A percentile compares a stretch with the other conserved stretches of the same genome.
phyloP scores from a whole-genome alignment of 2,113 vertebrate genomes.

The Oncorhynchus mykiss region DNA sequence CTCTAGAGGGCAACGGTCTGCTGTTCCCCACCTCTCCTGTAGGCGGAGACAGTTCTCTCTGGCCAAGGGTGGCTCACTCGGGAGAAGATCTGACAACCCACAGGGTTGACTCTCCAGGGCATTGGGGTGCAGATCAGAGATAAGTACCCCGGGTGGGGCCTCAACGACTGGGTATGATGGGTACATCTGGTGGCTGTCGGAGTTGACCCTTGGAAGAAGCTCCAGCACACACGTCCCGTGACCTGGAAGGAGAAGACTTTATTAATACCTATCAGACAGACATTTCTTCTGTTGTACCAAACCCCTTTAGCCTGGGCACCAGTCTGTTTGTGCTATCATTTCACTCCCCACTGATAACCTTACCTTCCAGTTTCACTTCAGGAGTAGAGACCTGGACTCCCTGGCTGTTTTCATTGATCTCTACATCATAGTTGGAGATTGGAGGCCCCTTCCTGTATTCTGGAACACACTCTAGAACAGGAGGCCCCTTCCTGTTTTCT shows the following conservation, averaged over 20 bases:
- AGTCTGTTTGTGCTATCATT: too few relatives aligned
- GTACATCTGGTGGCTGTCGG: neutral
- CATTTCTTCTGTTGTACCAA: too few relatives aligned
- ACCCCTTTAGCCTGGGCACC: too few relatives aligned
- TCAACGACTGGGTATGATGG: neutral
- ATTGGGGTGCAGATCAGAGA: constrained; percentile 1
- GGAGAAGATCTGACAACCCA: constrained; percentile 36
- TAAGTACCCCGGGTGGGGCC: constrained; percentile 5
- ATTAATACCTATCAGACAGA: too few relatives aligned
- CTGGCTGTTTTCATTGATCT: constrained; percentile 10
- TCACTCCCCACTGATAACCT: neutral
- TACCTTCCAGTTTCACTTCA: constrained; percentile 27
- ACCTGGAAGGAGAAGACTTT: constrained; percentile 17
- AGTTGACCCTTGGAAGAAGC: constrained; percentile 34
- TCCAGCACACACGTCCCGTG: neutral
- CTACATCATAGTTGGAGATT: constrained; percentile 37
- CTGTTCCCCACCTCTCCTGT: neutral
- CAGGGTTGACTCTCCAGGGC: constrained; percentile 4
- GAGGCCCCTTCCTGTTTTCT: constrained; percentile 55
- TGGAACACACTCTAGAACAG: neutral
- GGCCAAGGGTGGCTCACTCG: constrained; percentile 26
- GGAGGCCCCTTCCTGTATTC: constrained; percentile 14
- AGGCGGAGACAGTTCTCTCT: constrained; percentile 22
- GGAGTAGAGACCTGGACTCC: constrained; percentile 55
- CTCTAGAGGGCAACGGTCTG: constrained; percentile 15